Conservation (phyloP, 1,140 invertebrate species). For the Panagrolaimus sp. region DNA sequence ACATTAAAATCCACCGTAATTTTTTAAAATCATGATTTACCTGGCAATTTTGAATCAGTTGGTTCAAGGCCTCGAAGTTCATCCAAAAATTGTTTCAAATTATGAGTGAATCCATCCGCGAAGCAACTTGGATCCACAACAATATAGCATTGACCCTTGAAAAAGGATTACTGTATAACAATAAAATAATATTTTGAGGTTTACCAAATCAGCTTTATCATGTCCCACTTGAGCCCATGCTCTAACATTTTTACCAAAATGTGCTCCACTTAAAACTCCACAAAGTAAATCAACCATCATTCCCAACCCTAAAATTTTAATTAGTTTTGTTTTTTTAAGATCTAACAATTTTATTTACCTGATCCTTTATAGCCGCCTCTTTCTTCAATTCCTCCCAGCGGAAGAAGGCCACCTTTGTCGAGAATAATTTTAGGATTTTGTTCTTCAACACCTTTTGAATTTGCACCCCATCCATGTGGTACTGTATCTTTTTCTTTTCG, state of each 20-base stretch:
- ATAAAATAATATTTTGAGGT: slow-evolving; percentile 63
- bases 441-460: slow-evolving; percentile 68
- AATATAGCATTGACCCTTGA: slow-evolving; percentile 77
- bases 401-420: slow-evolving; percentile 70
- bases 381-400: slow-evolving; percentile 74
- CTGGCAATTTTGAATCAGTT: slow-evolving; percentile 48
- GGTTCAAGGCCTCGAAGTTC: slow-evolving; percentile 61
- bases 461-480: slow-evolving; percentile 78
- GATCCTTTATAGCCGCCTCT: slow-evolving; percentile 79
- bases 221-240: slow-evolving; percentile 69
- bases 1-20: too few species aligned
- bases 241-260: slow-evolving; percentile 67
- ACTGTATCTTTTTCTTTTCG: slow-evolving; percentile 61
- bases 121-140: slow-evolving; percentile 79
- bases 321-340: too few species aligned
- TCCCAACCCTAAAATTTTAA: too few species aligned
- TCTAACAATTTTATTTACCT: too few species aligned
- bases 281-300: slow-evolving; percentile 75
- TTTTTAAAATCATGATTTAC: too few species aligned
- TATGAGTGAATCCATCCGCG: slow-evolving; percentile 72
- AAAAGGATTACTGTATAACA: background rate
- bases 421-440: slow-evolving; percentile 68
- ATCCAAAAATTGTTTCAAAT: slow-evolving; percentile 67
- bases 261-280: slow-evolving; percentile 62
- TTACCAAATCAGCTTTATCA: slow-evolving; percentile 69